Evolutionary conservation across 2,113 vertebrate genomes (phyloP).

Genomic region (Halichoerus grypus): DNA sequence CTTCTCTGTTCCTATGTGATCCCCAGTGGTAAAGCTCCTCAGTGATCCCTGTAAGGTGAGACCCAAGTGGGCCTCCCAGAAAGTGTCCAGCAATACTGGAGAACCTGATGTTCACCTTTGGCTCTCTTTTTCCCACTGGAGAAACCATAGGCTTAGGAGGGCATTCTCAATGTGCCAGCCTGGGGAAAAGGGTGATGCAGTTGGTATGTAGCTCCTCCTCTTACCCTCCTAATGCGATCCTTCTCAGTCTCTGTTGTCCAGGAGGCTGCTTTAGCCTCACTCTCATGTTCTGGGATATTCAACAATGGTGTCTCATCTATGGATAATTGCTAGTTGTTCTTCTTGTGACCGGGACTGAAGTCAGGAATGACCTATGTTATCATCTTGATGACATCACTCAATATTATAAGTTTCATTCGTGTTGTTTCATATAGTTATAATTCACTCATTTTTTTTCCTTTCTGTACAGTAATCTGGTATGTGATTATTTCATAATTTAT

Average conservation of each 20-base stretch:
- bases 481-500: background rate
- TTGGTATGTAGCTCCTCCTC: background rate
- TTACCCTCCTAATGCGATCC: background rate
- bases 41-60: background rate
- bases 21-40: background rate
- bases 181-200: background rate
- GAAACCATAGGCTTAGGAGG: background rate
- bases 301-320: background rate
- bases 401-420: background rate
- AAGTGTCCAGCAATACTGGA: background rate
- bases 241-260: background rate
- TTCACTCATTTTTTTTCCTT: background rate
- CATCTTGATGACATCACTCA: background rate
- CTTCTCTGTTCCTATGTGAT: background rate
- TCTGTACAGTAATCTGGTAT: background rate
- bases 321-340: background rate
- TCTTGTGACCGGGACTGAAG: background rate
- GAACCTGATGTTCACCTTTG: background rate
- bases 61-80: background rate
- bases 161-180: background rate
- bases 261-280: background rate
- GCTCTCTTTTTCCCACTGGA: background rate
- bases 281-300: background rate
- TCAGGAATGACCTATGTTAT: background rate
- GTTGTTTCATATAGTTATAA: background rate